Percentiles rank a stretch among this genome's conserved stretches.
Conservation (phyloP, 2,113 vertebrate species). For the Eulemur rufifrons region DNA sequence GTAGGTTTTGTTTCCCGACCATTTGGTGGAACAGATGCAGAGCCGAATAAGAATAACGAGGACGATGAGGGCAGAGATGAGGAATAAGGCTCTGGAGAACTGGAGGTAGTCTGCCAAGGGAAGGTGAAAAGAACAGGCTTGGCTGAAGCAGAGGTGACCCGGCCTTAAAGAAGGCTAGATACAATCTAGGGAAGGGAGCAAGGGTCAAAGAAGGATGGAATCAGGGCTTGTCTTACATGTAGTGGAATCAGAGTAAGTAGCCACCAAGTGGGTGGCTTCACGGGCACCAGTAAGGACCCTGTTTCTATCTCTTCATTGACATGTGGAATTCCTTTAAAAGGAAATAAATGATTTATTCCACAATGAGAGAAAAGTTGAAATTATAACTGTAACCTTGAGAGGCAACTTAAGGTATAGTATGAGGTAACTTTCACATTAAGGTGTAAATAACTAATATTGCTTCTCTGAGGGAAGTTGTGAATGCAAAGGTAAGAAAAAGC, state of each 20-base stretch:
- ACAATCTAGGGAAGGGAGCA: neutral
- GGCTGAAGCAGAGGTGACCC: neutral
- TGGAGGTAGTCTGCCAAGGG: conserved; percentile 37
- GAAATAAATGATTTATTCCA: neutral
- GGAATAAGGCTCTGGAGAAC: conserved; percentile 8
- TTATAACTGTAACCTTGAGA: neutral
- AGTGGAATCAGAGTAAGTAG: neutral
- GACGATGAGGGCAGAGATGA: neutral
- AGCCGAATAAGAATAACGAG: neutral
- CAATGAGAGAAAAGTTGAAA: neutral
- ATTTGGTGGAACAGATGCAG: neutral
- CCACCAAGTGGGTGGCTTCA: neutral
- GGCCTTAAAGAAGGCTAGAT: neutral
- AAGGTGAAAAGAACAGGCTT: neutral
- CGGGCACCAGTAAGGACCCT: neutral
- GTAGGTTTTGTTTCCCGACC: neutral
- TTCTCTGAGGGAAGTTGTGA: neutral
- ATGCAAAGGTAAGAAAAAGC: neutral
- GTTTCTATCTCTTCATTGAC: neutral
- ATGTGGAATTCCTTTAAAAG: neutral
- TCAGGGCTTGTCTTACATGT: neutral
- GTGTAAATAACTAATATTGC: neutral
- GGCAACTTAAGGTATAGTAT: neutral
- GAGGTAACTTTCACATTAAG: neutral
- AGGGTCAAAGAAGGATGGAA: neutral